A percentile compares a stretch with the other conserved stretches of the same genome.
phyloP scores from a whole-genome alignment of 2,113 vertebrate genomes.

The Notothenia coriiceps region DNA sequence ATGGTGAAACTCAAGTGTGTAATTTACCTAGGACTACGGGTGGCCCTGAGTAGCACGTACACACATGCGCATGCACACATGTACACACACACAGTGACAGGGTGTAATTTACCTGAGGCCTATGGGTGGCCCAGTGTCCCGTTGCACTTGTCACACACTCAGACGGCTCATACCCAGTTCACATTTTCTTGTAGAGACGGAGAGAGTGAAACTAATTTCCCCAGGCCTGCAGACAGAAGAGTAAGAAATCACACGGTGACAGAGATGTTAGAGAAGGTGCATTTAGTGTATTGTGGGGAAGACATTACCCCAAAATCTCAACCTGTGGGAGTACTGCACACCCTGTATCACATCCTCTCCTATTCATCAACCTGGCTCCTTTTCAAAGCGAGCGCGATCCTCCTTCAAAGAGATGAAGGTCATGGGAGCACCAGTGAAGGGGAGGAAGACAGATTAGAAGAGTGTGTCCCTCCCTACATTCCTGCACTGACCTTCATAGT shows the following conservation, averaged over 20 bases:
- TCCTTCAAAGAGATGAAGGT: constrained; percentile 64
- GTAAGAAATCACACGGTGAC: constrained; percentile 67
- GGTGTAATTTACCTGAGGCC: constrained; percentile 81
- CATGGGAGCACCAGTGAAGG: constrained; percentile 56
- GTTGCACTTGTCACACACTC: constrained; percentile 73
- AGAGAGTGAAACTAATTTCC: constrained; percentile 70
- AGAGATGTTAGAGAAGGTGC: constrained; percentile 40
- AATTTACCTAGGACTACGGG: constrained; percentile 81
- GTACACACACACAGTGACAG: constrained; percentile 60
- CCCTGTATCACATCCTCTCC: constrained; percentile 71
- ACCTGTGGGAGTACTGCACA: constrained; percentile 71
- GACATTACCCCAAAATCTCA: constrained; percentile 39
- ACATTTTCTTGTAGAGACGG: constrained; percentile 41
- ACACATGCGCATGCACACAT: constrained; percentile 28
- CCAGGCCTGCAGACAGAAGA: constrained; percentile 39
- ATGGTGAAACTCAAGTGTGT: constrained; percentile 78
- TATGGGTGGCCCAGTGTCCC: constrained; percentile 79
- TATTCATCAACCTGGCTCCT: constrained; percentile 74
- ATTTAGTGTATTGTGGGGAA: constrained; percentile 27
- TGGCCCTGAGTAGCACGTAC: constrained; percentile 51
- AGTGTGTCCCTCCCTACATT: constrained; percentile 74
- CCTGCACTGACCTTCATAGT: constrained; percentile 70
- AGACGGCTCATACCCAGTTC: constrained; percentile 71
- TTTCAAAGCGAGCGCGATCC: constrained; percentile 64
- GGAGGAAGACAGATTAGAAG: constrained; percentile 70